These are phyloP conservation scores for Bolinopsis microptera DNA, from an alignment of 37 sponge, comb jelly and placozoan genomes.

Conservation along the genomic window DNA sequence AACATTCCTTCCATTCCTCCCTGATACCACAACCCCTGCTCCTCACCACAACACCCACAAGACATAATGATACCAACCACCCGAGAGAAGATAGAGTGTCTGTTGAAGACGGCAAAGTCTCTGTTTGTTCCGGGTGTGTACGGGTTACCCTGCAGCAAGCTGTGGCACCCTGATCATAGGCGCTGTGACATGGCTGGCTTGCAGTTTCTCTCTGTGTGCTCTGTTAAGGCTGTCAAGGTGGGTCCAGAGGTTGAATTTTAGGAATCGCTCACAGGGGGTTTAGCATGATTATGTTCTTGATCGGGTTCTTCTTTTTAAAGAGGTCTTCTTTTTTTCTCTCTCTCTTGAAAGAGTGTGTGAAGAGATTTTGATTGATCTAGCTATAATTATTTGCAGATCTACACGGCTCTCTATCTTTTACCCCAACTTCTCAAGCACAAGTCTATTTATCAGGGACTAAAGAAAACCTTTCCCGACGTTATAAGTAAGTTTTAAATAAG, in stretches of 20 bases:
- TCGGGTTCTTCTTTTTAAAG: too few species aligned
- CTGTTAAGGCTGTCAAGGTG: constrained; percentile 13
- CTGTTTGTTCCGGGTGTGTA: constrained; percentile 6
- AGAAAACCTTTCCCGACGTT: not conserved
- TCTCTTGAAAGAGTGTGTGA: not conserved
- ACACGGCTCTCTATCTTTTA: constrained; percentile 6
- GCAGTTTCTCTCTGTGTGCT: constrained; percentile 1
- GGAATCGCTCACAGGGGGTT: too few species aligned
- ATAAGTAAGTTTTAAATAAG: not conserved
- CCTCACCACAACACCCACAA: too few species aligned
- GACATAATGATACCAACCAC: not conserved
- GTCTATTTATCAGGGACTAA: not conserved
- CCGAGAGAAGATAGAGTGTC: not conserved
- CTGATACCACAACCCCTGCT: too few species aligned
- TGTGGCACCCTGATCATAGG: not conserved
- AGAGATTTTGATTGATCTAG: not conserved
- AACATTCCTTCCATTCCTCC: too few species aligned
- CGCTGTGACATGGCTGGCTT: not conserved
- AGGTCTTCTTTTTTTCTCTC: not conserved
- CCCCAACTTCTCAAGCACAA: constrained; percentile 20
- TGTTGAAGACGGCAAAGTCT: not conserved
- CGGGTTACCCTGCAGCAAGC: not conserved
- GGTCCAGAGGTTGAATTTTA: too few species aligned
- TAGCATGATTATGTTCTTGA: too few species aligned
- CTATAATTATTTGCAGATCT: not conserved